A percentile compares a stretch with the other conserved stretches of the same genome.
phyloP scores from a whole-genome alignment of 2,888 invertebrate genomes.

The Cremastinae sp. region DNA sequence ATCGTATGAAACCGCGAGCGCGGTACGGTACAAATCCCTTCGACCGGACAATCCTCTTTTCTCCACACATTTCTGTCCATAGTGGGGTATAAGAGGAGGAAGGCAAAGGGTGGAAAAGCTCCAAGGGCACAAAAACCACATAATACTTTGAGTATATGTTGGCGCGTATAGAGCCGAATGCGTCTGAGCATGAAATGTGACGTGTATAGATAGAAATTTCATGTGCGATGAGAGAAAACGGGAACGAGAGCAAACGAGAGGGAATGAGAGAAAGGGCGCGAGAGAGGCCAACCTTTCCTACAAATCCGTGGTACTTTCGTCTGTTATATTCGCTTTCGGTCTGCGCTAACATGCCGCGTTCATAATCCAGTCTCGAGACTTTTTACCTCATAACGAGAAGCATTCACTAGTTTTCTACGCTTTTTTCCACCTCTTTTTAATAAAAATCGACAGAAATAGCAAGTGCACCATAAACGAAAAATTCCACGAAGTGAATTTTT shows the following conservation, averaged over 20 bases:
- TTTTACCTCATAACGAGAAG: background rate
- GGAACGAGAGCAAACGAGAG: no score
- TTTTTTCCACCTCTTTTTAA: no score
- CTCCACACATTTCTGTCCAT: slow-evolving; percentile 30
- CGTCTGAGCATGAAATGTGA: background rate
- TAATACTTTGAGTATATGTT: slow-evolving; percentile 41
- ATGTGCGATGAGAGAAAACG: background rate
- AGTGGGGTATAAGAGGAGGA: no score
- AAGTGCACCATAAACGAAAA: no score
- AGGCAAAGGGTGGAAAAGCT: slow-evolving; percentile 30
- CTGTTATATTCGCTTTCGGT: background rate
- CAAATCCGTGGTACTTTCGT: slow-evolving; percentile 11
- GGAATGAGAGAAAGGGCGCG: no score
- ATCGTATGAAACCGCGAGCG: slow-evolving; percentile 53
- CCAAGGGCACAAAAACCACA: slow-evolving; percentile 49
- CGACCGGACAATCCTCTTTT: slow-evolving; percentile 66
- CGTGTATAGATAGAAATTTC: background rate
- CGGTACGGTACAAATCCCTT: slow-evolving; percentile 62
- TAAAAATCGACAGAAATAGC: no score
- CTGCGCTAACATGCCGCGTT: slow-evolving; percentile 15
- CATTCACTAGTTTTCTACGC: background rate
- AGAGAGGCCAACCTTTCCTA: slow-evolving; percentile 2
- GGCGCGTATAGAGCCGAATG: background rate
- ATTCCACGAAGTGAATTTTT: no score
- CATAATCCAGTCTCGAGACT: slow-evolving; percentile 11